phyloP scores from a whole-genome alignment of 1,140 invertebrate genomes.

The Homalodisca vitripennis region DNA sequence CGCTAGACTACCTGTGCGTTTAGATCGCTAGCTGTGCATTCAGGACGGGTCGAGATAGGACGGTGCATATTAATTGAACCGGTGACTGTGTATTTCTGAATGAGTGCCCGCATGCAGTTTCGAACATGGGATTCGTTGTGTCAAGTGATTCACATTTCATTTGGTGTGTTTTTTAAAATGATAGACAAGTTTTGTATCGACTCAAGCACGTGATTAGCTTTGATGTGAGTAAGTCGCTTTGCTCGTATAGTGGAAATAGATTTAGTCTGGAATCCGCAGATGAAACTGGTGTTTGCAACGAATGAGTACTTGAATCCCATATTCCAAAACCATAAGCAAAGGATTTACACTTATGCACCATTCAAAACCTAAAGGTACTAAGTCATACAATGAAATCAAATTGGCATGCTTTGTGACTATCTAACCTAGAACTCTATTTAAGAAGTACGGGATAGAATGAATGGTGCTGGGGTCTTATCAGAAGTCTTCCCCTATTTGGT shows the following conservation, averaged over 20 bases:
- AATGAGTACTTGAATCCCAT: background rate
- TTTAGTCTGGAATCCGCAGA: background rate
- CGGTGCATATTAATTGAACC: conserved; percentile 32
- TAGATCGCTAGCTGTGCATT: conserved; percentile 24
- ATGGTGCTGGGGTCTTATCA: conserved; percentile 48
- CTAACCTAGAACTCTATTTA: conserved; percentile 52
- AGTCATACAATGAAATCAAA: background rate
- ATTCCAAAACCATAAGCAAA: background rate
- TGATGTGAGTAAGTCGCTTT: background rate
- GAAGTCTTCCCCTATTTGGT: conserved; percentile 47
- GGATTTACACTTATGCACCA: conserved; percentile 14
- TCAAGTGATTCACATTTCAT: too few species aligned
- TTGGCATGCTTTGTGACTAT: background rate
- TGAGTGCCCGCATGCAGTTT: background rate
- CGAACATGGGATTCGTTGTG: background rate
- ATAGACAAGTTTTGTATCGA: background rate
- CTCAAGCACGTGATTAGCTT: background rate
- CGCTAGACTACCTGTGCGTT: too few species aligned
- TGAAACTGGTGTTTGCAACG: background rate
- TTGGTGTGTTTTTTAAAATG: background rate
- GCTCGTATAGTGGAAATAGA: background rate
- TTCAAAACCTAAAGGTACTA: conserved; percentile 15
- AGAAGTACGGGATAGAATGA: conserved; percentile 53
- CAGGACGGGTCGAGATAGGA: conserved; percentile 35
- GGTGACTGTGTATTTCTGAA: conserved; percentile 7